These are phyloP conservation scores for Ceuthmochares aereus DNA, from an alignment of 2,113 vertebrate genomes.

Conservation along the genomic window DNA sequence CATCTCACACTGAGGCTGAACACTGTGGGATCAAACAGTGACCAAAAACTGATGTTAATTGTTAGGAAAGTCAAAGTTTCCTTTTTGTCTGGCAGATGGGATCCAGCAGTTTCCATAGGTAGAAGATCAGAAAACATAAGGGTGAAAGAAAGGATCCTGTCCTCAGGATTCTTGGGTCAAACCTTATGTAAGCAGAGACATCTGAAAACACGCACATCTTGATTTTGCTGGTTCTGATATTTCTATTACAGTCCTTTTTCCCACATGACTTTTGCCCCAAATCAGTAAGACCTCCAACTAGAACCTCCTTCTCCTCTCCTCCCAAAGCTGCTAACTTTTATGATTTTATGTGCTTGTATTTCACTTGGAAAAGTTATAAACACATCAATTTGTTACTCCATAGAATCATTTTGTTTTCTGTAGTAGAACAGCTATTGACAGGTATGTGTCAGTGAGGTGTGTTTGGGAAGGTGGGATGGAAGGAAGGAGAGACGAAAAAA, in stretches of 20 bases:
- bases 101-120: background rate
- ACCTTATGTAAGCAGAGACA: background rate
- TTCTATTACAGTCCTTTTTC: background rate
- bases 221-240: background rate
- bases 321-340: background rate
- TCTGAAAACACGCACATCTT: background rate
- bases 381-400: background rate
- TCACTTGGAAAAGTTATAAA: background rate
- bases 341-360: background rate
- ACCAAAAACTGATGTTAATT: background rate
- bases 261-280: background rate
- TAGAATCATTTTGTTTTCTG: background rate
- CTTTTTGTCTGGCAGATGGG: background rate
- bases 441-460: background rate
- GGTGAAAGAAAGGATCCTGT: background rate
- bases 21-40: background rate
- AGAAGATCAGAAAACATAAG: background rate
- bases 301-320: background rate
- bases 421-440: background rate
- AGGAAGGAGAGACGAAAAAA: background rate
- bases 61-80: background rate
- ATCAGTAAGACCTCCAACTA: background rate
- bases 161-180: background rate
- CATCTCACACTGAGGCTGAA: background rate
- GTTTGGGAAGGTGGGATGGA: background rate